Percentiles rank a stretch among this genome's conserved stretches.
Evolutionary conservation across 2,113 vertebrate genomes (phyloP).

Genomic region (Manacus vitellinus): DNA sequence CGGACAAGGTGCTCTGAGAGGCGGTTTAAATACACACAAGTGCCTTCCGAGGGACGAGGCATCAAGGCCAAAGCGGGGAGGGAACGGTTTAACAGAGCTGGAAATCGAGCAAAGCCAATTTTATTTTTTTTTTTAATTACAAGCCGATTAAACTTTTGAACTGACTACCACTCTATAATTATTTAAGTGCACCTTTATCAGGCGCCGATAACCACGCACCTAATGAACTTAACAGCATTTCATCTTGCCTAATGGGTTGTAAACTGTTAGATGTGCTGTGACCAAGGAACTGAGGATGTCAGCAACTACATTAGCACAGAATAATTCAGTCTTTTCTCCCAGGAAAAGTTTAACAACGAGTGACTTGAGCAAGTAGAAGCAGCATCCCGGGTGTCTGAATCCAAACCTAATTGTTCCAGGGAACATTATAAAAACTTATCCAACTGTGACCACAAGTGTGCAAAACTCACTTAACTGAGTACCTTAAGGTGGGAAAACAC

Average conservation of each 20-base stretch:
- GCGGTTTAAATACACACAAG: neutral
- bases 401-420: neutral
- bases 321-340: neutral
- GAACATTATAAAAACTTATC: neutral
- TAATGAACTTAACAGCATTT: neutral
- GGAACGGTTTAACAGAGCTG: neutral
- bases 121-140: neutral
- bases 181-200: neutral
- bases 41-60: neutral
- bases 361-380: neutral
- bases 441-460: neutral
- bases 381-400: neutral
- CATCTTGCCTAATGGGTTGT: too few relatives aligned
- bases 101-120: neutral
- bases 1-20: fast-evolving
- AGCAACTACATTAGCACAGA: neutral
- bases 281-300: neutral
- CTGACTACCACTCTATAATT: neutral
- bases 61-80: neutral
- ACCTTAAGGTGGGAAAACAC: neutral
- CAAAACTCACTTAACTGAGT: neutral
- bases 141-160: neutral
- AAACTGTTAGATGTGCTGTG: neutral
- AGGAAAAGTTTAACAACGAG: neutral
- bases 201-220: neutral